A percentile compares a stretch with the other conserved stretches of the same genome.
Conservation (phyloP, 2,888 invertebrate species). For the Cataglyphis livida region DNA sequence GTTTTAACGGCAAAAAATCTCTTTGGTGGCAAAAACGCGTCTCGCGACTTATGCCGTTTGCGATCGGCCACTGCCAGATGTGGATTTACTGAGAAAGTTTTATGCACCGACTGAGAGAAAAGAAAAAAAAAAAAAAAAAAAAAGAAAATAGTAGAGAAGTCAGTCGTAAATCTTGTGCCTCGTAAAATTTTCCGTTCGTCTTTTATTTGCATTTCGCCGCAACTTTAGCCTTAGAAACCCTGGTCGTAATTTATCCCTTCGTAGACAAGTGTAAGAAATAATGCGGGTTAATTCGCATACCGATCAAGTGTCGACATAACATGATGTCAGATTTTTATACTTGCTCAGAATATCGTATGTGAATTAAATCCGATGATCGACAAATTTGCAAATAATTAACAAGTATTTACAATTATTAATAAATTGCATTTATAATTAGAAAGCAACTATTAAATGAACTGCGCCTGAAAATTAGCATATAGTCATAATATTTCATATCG, state of each 20-base stretch:
- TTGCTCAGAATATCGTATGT: neutral
- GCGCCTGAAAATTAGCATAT: constrained; percentile 5
- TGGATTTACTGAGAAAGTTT: constrained; percentile 72
- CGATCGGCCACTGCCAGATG: constrained; percentile 73
- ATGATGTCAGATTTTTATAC: neutral
- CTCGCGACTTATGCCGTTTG: constrained; percentile 61
- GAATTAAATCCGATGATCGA: constrained; percentile 22
- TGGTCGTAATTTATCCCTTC: constrained; percentile 47
- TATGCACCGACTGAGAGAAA: constrained; percentile 63
- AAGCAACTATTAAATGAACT: constrained; percentile 62
- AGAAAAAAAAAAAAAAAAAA: constrained; percentile 44
- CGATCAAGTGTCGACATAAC: neutral
- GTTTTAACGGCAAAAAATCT: constrained; percentile 40
- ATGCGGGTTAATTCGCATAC: constrained; percentile 64
- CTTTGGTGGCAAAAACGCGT: constrained; percentile 30
- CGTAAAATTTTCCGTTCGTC: constrained; percentile 72
- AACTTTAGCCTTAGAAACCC: constrained; percentile 34
- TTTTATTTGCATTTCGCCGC: constrained; percentile 68
- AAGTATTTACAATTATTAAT: neutral
- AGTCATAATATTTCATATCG: constrained; percentile 46
- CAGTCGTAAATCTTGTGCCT: constrained; percentile 68
- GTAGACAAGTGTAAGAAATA: constrained; percentile 49
- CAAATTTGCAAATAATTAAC: constrained; percentile 52
- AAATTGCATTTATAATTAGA: constrained; percentile 31
- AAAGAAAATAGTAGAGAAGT: constrained; percentile 51